Evolutionary conservation across 2,797 vertebrate genomes (phyloP).

Genomic region (Eurystomus glaucurus): DNA sequence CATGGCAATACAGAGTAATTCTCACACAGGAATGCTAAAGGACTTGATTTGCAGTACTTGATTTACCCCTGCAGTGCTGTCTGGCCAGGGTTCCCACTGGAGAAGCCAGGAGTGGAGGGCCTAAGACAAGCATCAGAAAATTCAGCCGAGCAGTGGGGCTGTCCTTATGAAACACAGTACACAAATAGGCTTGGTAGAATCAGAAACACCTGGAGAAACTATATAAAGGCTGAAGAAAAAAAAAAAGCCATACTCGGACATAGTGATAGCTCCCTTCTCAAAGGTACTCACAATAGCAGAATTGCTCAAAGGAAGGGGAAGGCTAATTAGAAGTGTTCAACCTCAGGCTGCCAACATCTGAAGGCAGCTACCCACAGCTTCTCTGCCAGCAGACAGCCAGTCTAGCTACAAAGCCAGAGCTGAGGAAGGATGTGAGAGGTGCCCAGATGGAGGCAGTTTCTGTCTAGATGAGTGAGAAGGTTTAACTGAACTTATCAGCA

Average conservation of each 20-base stretch:
- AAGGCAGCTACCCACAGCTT: constrained; percentile 33
- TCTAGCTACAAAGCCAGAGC: constrained; percentile 1
- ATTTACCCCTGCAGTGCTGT: background rate
- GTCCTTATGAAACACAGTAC: background rate
- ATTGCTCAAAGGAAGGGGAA: background rate
- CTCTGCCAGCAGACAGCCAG: constrained; percentile 22
- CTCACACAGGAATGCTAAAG: background rate
- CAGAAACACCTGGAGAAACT: background rate
- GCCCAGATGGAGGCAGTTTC: constrained; percentile 30
- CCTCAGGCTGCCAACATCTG: constrained; percentile 17
- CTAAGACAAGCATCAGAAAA: background rate
- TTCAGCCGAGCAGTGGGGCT: background rate
- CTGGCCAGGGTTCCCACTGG: background rate
- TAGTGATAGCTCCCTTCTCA: background rate
- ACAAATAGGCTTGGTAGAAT: background rate
- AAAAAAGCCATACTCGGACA: background rate
- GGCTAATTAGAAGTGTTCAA: background rate
- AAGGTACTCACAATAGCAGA: background rate
- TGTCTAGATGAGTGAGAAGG: background rate
- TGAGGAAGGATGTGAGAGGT: background rate
- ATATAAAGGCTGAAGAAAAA: background rate
- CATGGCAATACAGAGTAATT: background rate
- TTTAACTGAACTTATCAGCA: background rate
- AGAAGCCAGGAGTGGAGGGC: background rate
- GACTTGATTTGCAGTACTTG: background rate